Evolutionary conservation across 2,113 vertebrate species (phyloP).

Genomic region (Lophotis ruficrista): DNA sequence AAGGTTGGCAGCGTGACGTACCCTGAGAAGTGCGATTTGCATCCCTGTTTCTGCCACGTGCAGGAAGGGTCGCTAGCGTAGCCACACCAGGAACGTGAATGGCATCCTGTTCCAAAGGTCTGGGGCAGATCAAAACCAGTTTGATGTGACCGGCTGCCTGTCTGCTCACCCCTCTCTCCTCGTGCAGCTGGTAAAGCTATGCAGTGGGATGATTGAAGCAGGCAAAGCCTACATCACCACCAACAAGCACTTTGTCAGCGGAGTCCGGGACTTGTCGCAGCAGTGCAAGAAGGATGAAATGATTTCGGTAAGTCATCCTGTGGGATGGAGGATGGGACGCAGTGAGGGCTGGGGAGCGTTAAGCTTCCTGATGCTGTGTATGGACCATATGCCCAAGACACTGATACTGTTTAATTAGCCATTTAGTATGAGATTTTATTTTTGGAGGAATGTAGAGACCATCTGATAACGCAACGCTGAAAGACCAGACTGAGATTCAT

Average conservation of each 20-base stretch:
- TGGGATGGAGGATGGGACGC: background rate
- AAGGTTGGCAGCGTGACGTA: background rate
- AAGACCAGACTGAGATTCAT: background rate
- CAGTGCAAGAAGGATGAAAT: slow-evolving; percentile 94
- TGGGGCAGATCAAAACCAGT: background rate
- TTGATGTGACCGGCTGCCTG: background rate
- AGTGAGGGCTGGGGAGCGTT: background rate
- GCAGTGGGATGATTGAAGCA: slow-evolving; percentile 94
- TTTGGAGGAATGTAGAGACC: background rate
- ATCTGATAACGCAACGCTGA: background rate
- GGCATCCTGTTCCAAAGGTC: background rate
- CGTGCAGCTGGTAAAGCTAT: slow-evolving; percentile 91
- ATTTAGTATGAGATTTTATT: background rate
- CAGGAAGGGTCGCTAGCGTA: accelerated
- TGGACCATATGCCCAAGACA: background rate
- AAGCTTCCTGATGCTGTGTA: background rate
- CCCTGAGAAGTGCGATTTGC: background rate
- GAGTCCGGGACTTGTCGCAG: slow-evolving; percentile 91
- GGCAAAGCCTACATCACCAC: slow-evolving; percentile 91
- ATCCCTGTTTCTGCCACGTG: background rate
- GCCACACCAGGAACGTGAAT: accelerated
- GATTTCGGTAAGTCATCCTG: slow-evolving; percentile 85
- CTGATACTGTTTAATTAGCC: background rate
- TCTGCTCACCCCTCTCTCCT: background rate
- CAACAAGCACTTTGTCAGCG: slow-evolving; percentile 94